Conservation (phyloP, 2,888 invertebrate species). For the Limnephilus marmoratus region DNA sequence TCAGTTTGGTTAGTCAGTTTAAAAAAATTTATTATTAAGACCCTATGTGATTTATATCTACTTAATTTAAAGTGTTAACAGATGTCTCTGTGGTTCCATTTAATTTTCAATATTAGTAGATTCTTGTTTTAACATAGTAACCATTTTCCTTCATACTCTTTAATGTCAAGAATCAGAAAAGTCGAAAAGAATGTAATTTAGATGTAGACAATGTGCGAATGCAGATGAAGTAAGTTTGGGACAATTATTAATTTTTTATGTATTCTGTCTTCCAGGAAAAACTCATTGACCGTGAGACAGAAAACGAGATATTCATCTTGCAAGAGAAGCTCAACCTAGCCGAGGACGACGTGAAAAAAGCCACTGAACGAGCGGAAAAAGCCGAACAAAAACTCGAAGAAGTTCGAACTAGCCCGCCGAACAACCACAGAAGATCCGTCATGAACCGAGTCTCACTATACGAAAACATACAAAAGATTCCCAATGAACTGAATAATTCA, state of each 20-base stretch:
- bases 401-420: conserved; percentile 67
- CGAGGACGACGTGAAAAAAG: conserved; percentile 82
- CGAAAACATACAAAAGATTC: conserved; percentile 46
- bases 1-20: too few relatives aligned
- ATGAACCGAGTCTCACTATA: conserved; percentile 62
- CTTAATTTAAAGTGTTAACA: too few relatives aligned
- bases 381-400: conserved; percentile 73
- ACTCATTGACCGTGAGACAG: conserved; percentile 81
- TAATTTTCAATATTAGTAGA: too few relatives aligned
- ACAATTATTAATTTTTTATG: not conserved
- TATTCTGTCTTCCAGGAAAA: conserved; percentile 75
- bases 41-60: too few relatives aligned
- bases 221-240: too few relatives aligned
- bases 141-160: too few relatives aligned
- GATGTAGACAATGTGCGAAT: too few relatives aligned
- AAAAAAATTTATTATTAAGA: too few relatives aligned
- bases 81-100: too few relatives aligned
- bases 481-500: conserved; percentile 67
- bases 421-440: conserved; percentile 65
- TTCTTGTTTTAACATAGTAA: too few relatives aligned
- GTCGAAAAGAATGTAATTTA: too few relatives aligned
- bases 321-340: conserved; percentile 84
- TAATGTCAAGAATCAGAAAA: too few relatives aligned
- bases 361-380: conserved; percentile 79
- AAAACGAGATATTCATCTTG: conserved; percentile 82